Percentiles rank a stretch among this genome's conserved stretches.
These are phyloP conservation scores for Dioctria linearis DNA, from an alignment of 2,888 invertebrate genomes.

Conservation along the genomic window DNA sequence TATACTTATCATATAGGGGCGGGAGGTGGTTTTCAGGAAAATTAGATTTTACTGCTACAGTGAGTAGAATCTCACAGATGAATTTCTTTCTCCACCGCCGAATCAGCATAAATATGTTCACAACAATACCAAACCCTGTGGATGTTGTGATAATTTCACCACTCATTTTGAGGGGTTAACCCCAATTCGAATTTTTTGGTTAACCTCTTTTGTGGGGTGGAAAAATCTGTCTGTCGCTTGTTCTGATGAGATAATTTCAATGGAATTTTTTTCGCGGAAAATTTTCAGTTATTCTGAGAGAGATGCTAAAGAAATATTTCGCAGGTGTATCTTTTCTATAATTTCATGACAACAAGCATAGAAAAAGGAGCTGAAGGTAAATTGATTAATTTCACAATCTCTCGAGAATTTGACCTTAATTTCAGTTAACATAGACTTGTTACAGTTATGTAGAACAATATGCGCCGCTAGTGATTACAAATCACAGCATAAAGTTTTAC, in stretches of 20 bases:
- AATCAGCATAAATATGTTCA: neutral
- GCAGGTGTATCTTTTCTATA: neutral
- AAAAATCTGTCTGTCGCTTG: neutral
- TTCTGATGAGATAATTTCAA: slow-evolving; percentile 5
- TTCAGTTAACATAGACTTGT: neutral
- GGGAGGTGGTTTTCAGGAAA: neutral
- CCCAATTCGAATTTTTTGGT: slow-evolving; percentile 14
- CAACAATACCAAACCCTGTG: neutral
- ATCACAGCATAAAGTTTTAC: neutral
- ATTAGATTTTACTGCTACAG: neutral
- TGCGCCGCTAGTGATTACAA: neutral
- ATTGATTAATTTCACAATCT: slow-evolving; percentile 17
- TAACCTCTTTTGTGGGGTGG: neutral
- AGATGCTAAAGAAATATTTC: no score
- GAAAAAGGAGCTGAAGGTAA: slow-evolving; percentile 8
- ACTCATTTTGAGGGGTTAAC: neutral
- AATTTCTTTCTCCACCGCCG: neutral
- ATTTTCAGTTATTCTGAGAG: neutral
- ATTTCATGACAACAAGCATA: neutral
- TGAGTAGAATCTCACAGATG: no score
- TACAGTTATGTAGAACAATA: neutral
- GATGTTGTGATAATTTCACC: neutral
- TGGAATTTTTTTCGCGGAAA: neutral
- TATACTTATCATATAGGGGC: neutral
- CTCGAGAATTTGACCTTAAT: slow-evolving; percentile 23